Conservation (phyloP, 2,888 invertebrate genomes). For the Drosophila suboccidentalis region DNA sequence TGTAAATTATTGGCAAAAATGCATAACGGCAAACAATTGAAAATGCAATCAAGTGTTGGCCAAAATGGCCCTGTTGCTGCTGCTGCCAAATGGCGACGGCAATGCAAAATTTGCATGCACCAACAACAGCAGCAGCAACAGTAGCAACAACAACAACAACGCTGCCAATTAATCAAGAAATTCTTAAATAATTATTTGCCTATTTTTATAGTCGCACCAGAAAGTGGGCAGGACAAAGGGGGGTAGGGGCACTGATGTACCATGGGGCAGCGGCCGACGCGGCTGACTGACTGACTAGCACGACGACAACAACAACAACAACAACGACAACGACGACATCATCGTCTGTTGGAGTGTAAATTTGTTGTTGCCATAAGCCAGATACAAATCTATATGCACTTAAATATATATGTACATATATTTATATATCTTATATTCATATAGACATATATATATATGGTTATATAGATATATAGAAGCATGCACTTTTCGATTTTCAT, state of each 20-base stretch:
- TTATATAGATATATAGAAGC: slow-evolving; percentile 38
- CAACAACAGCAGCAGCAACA: slow-evolving; percentile 32
- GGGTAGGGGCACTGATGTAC: slow-evolving; percentile 13
- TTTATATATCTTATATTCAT: slow-evolving; percentile 16
- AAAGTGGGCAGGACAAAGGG: slow-evolving; percentile 25
- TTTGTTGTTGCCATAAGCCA: slow-evolving; percentile 66
- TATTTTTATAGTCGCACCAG: slow-evolving; percentile 78
- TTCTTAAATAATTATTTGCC: slow-evolving; percentile 85
- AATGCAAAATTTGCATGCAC: slow-evolving; percentile 61
- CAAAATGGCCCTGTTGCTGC: slow-evolving; percentile 61
- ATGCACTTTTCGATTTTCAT: slow-evolving; percentile 77
- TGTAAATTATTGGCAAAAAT: slow-evolving; percentile 81
- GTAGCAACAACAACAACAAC: slow-evolving; percentile 55
- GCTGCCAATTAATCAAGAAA: slow-evolving; percentile 84
- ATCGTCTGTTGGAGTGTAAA: slow-evolving; percentile 72
- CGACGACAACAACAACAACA: slow-evolving; percentile 55
- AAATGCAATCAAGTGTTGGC: slow-evolving; percentile 83
- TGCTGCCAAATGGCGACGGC: slow-evolving; percentile 38
- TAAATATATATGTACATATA: slow-evolving; percentile 28
- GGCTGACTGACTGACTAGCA: slow-evolving; percentile 78
- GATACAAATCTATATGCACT: slow-evolving; percentile 60
- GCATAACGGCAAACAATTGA: slow-evolving; percentile 82
- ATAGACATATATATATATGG: slow-evolving; percentile 25
- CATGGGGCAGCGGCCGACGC: slow-evolving; percentile 68
- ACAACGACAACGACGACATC: slow-evolving; percentile 43